Base-by-base conservation (phyloP, 2,888 invertebrate species). In the Hybos culiciformis region DNA sequence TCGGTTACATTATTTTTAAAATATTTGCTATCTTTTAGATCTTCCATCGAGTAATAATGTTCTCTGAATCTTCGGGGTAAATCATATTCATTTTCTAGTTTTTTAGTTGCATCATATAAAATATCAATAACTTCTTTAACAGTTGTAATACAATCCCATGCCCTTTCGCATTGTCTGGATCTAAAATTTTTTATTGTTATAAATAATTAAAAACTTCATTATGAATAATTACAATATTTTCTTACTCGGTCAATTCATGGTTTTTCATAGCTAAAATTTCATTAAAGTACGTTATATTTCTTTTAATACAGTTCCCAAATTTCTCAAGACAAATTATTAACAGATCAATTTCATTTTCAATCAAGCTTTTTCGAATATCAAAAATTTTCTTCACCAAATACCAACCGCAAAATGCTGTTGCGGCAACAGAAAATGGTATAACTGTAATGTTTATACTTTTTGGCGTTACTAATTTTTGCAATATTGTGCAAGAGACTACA, bases 101-200 rank as follows among this genome's bases (percentile, higher is more conserved):
- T 62, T 5, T 63, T 59, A 2, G 63, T 65, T 2, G 62, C 62
- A 46, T 63, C 62, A 45, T 63, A 64, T 1, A 65, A 53, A 34
- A 61, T 57, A 45, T 63, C 62, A 0, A 61, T 60, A 0, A 62
- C 62, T 43, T 62, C 61, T 43, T 64, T 65, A 1, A 62, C 59
- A 2, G 62, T 57, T 12, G 61, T 61, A 18, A 65, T 65, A 42
- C 66, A 64, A 47, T 63, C 63, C 63, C 63, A 64, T 12, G 61
- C 62, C 5, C 61, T 56, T 41, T 64, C 63, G 14, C 59, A 59
- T 48, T 63, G 62, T 3, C 60, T 54, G 2, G 58, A 61, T 53
- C 63, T 63, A 39, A 4, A 45, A 46, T 12, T 7, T 39, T 9
- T 20, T 12, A 24, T 20, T 39, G 17, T 38, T 39, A 18, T 29